Base-by-base conservation (phyloP, 2,888 invertebrate species). In the Dolichomitus sp. region DNA sequence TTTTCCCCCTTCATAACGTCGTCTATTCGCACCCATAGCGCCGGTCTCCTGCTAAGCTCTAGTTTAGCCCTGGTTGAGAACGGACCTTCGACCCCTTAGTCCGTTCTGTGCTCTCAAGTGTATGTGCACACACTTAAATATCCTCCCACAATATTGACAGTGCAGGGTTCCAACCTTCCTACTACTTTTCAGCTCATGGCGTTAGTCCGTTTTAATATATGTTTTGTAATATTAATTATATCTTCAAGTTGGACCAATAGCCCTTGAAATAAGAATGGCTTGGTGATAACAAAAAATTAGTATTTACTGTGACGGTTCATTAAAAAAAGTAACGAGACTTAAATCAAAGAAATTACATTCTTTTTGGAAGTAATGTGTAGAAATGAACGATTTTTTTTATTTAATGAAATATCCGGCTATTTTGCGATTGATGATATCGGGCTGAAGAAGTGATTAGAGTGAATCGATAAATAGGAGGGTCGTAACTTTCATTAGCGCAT, bases 1-100 rank as follows among this genome's bases (percentile, higher is more conserved):
- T 74, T 73, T 78, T 59, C 50, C 63, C 73, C 17, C 33, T 72
- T 42, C 57, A 52, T 45, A 72, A 72, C 50, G 50, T 70, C 63
- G 45, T 7, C 27, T 57, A 68, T 70, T 17, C 27, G 40, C 59
- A 73, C 65, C 50, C 30, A 40, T 57, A 59, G 59, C 37, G 57
- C 48, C 61, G n/a, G 27, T 7, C 45, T 33, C 33, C 74, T 66
- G 52, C 42, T 45, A 66, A 42, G 45, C 54, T 73, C 66, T 42
- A 45, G 17, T 30, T 50, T 19, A 17, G 40, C 19, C 6, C 37
- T 68, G 17, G 42, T 69, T 68, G 68, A 48, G 45, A 54, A 61
- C 54, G 70, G 33, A 57, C 70, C 33, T 37, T 61, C 59, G 37
- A 61, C 1, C 37, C 37, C 17, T 11, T 37, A 37, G 37, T 61